Conservation (phyloP, 2,888 invertebrate species). For the Diplolepis rosae region DNA sequence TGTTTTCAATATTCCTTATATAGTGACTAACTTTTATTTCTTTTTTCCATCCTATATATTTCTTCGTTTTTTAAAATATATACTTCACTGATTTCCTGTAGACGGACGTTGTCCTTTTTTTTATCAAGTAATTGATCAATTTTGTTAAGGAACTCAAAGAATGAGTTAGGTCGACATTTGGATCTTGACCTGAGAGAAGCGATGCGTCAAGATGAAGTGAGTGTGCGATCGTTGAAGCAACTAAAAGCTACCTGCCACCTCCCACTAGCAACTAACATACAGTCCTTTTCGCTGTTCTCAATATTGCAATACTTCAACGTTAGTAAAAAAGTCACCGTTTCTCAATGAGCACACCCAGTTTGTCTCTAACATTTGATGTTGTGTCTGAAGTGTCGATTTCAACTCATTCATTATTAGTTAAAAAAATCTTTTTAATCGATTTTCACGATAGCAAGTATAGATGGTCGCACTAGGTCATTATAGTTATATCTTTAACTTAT, state of each 20-base stretch:
- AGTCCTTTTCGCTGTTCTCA: conserved; percentile 15
- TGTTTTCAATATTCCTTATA: no score
- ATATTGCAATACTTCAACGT: not conserved
- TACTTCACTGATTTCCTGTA: not conserved
- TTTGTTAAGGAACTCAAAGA: not conserved
- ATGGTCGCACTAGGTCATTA: no score
- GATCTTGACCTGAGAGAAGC: conserved; percentile 47
- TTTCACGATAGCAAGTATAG: no score
- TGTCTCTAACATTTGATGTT: not conserved
- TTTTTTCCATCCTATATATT: not conserved
- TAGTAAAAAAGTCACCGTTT: conserved; percentile 8
- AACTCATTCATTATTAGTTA: no score
- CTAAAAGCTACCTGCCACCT: conserved; percentile 51
- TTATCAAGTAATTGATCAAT: not conserved
- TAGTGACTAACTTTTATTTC: not conserved
- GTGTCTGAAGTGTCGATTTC: no score
- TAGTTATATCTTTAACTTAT: no score
- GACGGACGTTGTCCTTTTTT: not conserved
- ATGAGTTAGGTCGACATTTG: conserved; percentile 33
- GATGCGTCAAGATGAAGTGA: conserved; percentile 50
- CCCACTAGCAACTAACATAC: conserved; percentile 41
- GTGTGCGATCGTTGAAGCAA: conserved; percentile 47
- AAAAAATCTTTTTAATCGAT: no score
- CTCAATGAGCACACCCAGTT: conserved; percentile 15
- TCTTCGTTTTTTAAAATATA: not conserved